Base-by-base conservation (phyloP, 2,888 invertebrate species). In the Bellardia bayeri region DNA sequence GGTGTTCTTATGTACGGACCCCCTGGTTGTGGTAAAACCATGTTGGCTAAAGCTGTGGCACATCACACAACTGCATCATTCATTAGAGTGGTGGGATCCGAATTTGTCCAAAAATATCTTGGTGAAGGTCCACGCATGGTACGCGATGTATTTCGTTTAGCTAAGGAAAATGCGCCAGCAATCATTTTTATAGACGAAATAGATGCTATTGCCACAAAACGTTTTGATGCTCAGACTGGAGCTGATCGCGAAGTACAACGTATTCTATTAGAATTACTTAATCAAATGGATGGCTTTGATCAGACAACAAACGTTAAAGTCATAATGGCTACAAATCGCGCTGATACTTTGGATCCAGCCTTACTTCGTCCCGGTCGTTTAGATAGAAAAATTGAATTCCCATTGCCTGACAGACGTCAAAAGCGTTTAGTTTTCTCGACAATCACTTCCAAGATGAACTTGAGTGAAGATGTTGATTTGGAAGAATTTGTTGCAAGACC, bases 241-340 rank as follows among this genome's bases (percentile, higher is more conserved):
- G 99, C 99, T 75, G 99, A 99, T 95, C 95, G 99, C 91, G 99
- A 99, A 94, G 99, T 99, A 0, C 99, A 99, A 93, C 96, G 99
- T 94, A 99, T 99, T 93, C 94, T 99, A 42, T 94, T 99, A 30
- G 99, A 99, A 92, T 95, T 99, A 81, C 95, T 99, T 8, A 99
- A 99, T 94, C 99, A 99, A 94, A 99, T 99, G 99, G 99, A 99
- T 94, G 99, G 99, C 74, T 99, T 99, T 93, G 99, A 99, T 94
- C 99, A 99, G 94, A 99, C 99, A 1, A 99, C 99, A n/a, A 99
- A 99, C 94, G 99, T 99, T 16, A 99, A 99, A 95, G 99, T 95
- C 0, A 98, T 98, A 86, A 98, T 98, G 98, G 98, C 98, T 0
- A 99, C 98, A 8, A 99, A 99, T 94, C 96, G 99, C 91, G 99